Evolutionary conservation across 2,888 invertebrate species (phyloP).

Genomic region (Sesamia inferens): DNA sequence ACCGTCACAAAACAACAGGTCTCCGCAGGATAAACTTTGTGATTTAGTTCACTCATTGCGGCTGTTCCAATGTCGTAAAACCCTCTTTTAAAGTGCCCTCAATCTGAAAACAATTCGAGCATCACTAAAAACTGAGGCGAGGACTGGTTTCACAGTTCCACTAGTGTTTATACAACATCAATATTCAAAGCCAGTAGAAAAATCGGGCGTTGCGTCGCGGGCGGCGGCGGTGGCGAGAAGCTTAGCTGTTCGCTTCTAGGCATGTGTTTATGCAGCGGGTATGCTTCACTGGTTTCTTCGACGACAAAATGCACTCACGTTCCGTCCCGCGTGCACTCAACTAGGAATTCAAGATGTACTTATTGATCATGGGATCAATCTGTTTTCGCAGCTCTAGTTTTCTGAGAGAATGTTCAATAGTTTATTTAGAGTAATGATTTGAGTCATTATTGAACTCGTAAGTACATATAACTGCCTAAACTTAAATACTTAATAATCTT

Average conservation of each 20-base stretch:
- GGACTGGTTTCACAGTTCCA: constrained; percentile 53
- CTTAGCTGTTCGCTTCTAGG: constrained; percentile 75
- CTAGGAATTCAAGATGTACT: constrained; percentile 80
- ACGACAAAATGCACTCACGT: constrained; percentile 89
- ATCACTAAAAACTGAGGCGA: constrained; percentile 66
- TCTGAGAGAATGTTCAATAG: constrained; percentile 37
- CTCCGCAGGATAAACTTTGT: constrained; percentile 57
- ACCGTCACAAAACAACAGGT: constrained; percentile 61
- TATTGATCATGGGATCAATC: constrained; percentile 81
- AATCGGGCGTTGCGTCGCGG: constrained; percentile 73
- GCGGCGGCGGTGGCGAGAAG: constrained; percentile 32
- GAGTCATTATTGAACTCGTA: too few species aligned
- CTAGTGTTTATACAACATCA: constrained; percentile 79
- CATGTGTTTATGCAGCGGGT: constrained; percentile 81
- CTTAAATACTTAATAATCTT: not conserved
- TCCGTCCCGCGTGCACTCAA: constrained; percentile 78
- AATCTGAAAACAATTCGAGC: constrained; percentile 62
- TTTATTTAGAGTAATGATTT: not conserved
- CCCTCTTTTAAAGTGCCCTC: constrained; percentile 56
- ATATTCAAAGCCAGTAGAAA: constrained; percentile 83
- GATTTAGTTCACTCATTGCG: constrained; percentile 62
- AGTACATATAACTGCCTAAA: not conserved
- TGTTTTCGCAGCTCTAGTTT: constrained; percentile 65
- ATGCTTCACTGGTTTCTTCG: constrained; percentile 83
- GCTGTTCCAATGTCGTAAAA: constrained; percentile 61